Base-by-base conservation (phyloP, 2,888 invertebrate genomes). In the Scotopteryx bipunctaria region DNA sequence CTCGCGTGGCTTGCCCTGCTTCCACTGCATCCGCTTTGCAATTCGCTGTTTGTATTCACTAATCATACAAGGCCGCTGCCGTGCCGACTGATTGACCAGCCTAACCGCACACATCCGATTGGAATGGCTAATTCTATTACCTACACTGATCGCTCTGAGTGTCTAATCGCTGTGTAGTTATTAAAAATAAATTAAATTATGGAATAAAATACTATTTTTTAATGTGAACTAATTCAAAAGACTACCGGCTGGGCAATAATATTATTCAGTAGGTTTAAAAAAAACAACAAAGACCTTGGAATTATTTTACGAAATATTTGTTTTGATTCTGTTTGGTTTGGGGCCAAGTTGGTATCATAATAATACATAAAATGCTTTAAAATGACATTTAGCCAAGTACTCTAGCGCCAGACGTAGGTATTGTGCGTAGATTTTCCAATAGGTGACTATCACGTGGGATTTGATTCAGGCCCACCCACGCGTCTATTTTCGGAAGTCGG, bases 21-120 rank as follows among this genome's bases (percentile, higher is more conserved):
- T 80, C 76, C 69, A 72, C 75, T 63, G 76, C 76, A 86, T 88
- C 88, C 88, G 87, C 82, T 77, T 79, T 81, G 79, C 83, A 78
- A 77, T 71, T 72, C 71, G 69, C 67, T 59, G 70, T 76, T 74
- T 64, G 76, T 78, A 81, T 81, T 83, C 83, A 77, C 78, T 72
- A 77, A 85, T 81, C 80, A 76, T 69, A 77, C 83, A 85, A 86
- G 86, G 88, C 82, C 79, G 65, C 70, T 76, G 15, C 43, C 38
- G 78, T 77, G 75, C 81, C 84, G 72, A 81, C 77, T 81, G 78
- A 82, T 79, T 78, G 83, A 74, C 69, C 77, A 73, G 63, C 63
- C 67, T 82, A 85, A 85, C 73, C 67, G 76, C 72, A 71, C 67
- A 78, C 73, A 80, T 86, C 82, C 85, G 80, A 85, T 78, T 69